These are phyloP conservation scores for Calliopsis andreniformis DNA, from an alignment of 1,140 invertebrate genomes.

Conservation along the genomic window DNA sequence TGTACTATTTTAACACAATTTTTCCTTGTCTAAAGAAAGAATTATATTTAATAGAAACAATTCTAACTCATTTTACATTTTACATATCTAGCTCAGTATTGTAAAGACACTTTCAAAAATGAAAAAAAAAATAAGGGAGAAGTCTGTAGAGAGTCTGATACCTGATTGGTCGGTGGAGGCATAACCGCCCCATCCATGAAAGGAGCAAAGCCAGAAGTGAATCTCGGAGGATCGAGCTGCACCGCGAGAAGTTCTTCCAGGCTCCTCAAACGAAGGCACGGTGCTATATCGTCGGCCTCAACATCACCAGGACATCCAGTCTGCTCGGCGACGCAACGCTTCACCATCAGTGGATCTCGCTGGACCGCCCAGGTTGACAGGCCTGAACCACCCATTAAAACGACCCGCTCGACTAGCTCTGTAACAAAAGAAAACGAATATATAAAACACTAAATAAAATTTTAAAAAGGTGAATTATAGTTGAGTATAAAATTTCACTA, in stretches of 20 bases:
- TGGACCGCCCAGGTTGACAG: constrained; percentile 97
- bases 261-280: constrained; percentile 89
- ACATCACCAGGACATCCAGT: constrained; percentile 90
- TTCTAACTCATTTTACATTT: no score
- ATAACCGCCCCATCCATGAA: constrained; percentile 93
- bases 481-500: no score
- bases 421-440: constrained; percentile 68
- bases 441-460: not conserved
- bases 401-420: constrained; percentile 94
- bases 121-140: not conserved
- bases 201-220: constrained; percentile 93
- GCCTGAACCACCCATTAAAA: constrained; percentile 97
- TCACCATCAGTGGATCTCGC: constrained; percentile 90
- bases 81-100: no score
- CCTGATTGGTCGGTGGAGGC: constrained; percentile 72
- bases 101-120: not conserved
- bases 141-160: constrained; percentile 41
- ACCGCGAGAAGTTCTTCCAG: constrained; percentile 88
- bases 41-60: no score
- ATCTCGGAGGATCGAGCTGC: constrained; percentile 88
- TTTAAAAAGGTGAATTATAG: no score
- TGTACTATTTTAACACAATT: no score
- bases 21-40: no score
- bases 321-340: constrained; percentile 89
- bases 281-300: constrained; percentile 89